Evolutionary conservation across 2,113 vertebrate genomes (phyloP).

Genomic region (Nyctereutes procyonoides): DNA sequence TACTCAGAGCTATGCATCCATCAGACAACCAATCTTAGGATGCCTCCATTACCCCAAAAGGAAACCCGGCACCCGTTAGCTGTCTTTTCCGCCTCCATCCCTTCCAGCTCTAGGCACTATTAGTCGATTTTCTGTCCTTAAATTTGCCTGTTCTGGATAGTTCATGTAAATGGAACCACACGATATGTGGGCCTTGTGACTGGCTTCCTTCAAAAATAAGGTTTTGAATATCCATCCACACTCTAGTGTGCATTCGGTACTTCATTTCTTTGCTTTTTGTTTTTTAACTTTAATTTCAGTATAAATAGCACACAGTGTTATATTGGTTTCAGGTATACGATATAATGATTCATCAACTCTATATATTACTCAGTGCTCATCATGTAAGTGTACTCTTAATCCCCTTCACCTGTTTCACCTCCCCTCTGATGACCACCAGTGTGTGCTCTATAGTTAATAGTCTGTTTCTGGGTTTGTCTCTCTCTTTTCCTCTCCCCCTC

Average conservation of each 20-base stretch:
- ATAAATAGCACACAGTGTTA: background rate
- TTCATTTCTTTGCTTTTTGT: background rate
- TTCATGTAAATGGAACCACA: background rate
- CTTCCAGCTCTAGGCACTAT: background rate
- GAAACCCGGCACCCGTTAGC: background rate
- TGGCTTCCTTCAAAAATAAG: background rate
- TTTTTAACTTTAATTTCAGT: background rate
- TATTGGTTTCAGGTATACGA: background rate
- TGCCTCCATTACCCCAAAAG: background rate
- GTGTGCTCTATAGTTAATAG: background rate
- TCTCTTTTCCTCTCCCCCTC: background rate
- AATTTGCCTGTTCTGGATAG: background rate
- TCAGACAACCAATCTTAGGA: background rate
- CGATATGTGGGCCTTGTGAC: background rate
- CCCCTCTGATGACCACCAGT: background rate
- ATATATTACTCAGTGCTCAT: background rate
- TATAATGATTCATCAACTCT: background rate
- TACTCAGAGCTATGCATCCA: background rate
- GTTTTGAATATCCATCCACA: background rate
- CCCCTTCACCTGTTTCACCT: background rate
- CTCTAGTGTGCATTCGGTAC: background rate
- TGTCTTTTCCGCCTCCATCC: background rate
- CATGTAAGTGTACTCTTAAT: background rate
- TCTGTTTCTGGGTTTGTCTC: background rate
- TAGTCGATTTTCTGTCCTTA: background rate